Evolutionary conservation across 2,888 invertebrate species (phyloP).

Genomic region (Leptarthrus brevirostris): DNA sequence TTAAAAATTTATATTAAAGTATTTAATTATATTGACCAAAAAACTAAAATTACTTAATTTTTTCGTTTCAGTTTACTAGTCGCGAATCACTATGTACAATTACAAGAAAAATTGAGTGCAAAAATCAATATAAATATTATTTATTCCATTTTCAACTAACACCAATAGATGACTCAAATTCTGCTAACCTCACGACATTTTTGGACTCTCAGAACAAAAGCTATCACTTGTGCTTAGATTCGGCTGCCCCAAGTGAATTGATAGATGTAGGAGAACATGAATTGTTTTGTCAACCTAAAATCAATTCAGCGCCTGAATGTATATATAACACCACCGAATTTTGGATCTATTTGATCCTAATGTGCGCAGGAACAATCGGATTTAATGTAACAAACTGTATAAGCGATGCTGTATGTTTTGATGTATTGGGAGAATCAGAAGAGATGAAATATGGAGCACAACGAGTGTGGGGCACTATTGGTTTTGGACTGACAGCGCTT

Average conservation of each 20-base stretch:
- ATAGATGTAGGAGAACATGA: background rate
- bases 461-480: slow-evolving; percentile 85
- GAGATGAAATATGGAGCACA: slow-evolving; percentile 81
- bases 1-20: no score
- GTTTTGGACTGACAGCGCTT: slow-evolving; percentile 80
- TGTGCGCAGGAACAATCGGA: slow-evolving; percentile 80
- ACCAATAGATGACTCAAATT: background rate
- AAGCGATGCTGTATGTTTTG: slow-evolving; percentile 91
- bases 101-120: slow-evolving; percentile 46
- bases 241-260: background rate
- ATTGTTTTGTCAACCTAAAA: slow-evolving; percentile 51
- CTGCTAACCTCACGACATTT: background rate
- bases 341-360: slow-evolving; percentile 79
- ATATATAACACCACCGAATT: slow-evolving; percentile 75
- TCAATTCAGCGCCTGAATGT: slow-evolving; percentile 55
- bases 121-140: background rate
- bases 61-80: slow-evolving; percentile 42
- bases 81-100: slow-evolving; percentile 48
- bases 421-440: slow-evolving; percentile 79
- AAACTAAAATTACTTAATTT: no score
- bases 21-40: no score
- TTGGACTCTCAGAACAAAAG: background rate
- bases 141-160: background rate
- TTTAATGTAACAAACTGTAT: slow-evolving; percentile 89
- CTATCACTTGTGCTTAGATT: background rate